Evolutionary conservation across 1,140 invertebrate species (phyloP), one percentile per base, ranked within the genome.

Genomic region (Drosophila subpulchrella): DNA sequence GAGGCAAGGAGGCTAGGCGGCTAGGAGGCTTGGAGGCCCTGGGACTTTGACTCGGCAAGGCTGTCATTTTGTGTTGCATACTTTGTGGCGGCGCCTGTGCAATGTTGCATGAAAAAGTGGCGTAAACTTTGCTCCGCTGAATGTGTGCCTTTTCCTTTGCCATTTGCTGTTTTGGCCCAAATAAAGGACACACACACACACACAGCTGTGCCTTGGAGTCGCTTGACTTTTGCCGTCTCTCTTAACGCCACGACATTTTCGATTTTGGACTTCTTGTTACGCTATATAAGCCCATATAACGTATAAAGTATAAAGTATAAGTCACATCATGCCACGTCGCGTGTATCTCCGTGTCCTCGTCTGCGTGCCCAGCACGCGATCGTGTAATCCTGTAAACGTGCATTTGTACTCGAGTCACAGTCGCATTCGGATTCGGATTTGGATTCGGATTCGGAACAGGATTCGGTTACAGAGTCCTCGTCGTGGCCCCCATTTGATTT

Each of bases 51-150:
- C 72, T 72, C 58, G 68, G 81, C 78, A 78, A 76, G 71, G 84
- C 83, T 89, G 75, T 84, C 83, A 88, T 83, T 80, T 78, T 70
- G 78, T 86, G 75, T 83, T 84, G 81, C 77, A 84, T 61, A 81
- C 63, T 83, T 88, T 88, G 78, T 76, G 78, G 75, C 79, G 68
- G 75, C 67, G 83, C 75, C 82, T 83, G 82, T 86, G 82, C 82
- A 86, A 88, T 79, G 82, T 88, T 88, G 83, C 82, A 85, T 88
- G 82, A 86, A 86, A 88, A 86, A 86, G 83, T 86, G 53, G 82
- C 82, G 83, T 83, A 88, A 88, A 88, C 79, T 76, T 79, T 81
- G 78, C 71, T 80, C 60, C 55, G 55, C 13, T 63, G 24, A n/a
- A 34, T 54, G 27, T 56, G 60, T 56, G 60, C 36, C 46, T 34